Conservation (phyloP, 2,888 invertebrate species). For the Artemia sinica region DNA sequence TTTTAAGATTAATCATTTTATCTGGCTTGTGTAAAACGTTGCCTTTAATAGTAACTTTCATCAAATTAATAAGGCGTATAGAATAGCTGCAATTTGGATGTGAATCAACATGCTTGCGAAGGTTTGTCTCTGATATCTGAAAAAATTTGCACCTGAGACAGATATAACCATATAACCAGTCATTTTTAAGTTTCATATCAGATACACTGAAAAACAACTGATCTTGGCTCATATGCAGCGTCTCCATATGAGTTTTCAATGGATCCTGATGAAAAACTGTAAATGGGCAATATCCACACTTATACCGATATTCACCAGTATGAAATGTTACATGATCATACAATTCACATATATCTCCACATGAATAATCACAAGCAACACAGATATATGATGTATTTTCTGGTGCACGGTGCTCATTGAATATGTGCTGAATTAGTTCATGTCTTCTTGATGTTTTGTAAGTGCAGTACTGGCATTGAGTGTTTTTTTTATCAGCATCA, state of each 20-base stretch:
- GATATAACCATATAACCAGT: constrained; percentile 39
- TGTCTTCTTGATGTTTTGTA: constrained; percentile 21
- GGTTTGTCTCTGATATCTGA: constrained; percentile 43
- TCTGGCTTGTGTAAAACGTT: constrained; percentile 25
- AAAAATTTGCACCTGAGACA: constrained; percentile 55
- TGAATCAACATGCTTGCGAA: constrained; percentile 42
- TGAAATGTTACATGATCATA: constrained; percentile 56
- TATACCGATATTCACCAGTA: constrained; percentile 55
- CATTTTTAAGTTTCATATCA: background rate
- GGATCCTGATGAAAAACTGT: constrained; percentile 21
- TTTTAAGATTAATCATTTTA: no score
- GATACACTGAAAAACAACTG: constrained; percentile 17
- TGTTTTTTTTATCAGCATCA: constrained; percentile 14
- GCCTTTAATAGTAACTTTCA: background rate
- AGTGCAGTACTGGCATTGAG: constrained; percentile 23
- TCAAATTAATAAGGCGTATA: background rate
- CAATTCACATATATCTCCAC: constrained; percentile 31
- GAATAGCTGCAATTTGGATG: constrained; percentile 7
- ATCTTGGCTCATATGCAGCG: constrained; percentile 21
- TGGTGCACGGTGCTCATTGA: constrained; percentile 21
- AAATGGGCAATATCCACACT: constrained; percentile 42
- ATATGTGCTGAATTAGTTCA: constrained; percentile 24
- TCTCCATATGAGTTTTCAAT: constrained; percentile 24
- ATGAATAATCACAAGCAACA: constrained; percentile 30
- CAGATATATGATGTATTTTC: constrained; percentile 26